Evolutionary conservation across 2,113 vertebrate genomes (phyloP), one percentile per base, ranked within the genome.

Genomic region (Brachyhypopomus occidentalis): DNA sequence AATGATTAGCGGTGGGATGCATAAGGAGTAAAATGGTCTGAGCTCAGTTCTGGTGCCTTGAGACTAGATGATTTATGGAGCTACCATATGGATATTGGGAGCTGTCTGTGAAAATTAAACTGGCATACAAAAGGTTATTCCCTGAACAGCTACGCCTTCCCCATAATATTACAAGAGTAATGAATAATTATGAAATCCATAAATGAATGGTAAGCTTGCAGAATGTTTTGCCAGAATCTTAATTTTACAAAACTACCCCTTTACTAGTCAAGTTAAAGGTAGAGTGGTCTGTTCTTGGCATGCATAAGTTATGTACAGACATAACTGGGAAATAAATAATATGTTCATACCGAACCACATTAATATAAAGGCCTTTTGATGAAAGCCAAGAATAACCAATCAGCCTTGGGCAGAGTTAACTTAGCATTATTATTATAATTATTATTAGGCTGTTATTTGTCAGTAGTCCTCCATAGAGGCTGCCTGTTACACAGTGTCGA

Each of bases 71-170:
- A 81, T 75, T 67, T 58, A 67, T 75, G 23, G 5, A 22, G 22
- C 66, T 25, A 41, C 64, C 14, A 66, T 69, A 56, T 67, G 60
- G 60, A 80, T 63, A 59, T 27, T 75, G n/a, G 72, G 62, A 69
- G 66, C 30, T 69, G 59, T 38, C 34, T 41, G n/a, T 58, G 62
- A 58, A 81, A 81, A 75, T 75, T 67, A 81, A 67, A 81, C 71
- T 59, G 19, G 62, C 48, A 58, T n/a, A n/a, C 9, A n/a, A 81
- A 81, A 80, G 60, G 60, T 80, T 72, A 67, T 16, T 20, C 52
- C 66, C 20, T 58, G 60, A 74, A 38, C 7, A 52, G 1, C 8
- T 11, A 11, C 45, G 8, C 45, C 1, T 14, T 17, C n/a, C 71
- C 48, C 22, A 30, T 14, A 71, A 63, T 30, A 30, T 30, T 30